Evolutionary conservation across 2,888 invertebrate species (phyloP), one percentile per base, ranked within the genome.

Genomic region (Pyrrhia umbra): DNA sequence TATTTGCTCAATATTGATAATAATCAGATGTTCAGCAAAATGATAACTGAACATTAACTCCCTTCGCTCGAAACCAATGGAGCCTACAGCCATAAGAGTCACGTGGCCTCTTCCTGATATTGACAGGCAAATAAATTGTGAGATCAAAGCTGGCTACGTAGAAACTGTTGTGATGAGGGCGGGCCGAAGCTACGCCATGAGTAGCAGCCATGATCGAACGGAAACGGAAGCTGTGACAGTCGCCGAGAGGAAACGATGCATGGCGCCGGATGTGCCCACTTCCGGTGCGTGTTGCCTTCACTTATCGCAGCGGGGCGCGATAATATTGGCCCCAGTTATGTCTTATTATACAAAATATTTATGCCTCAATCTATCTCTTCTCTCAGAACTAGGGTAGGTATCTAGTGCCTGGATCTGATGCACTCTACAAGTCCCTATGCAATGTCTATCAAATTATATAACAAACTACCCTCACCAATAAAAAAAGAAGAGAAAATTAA

Each of bases 91-190:
- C 68, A 82, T 82, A 82, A 76, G 79, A 85, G 92, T 76, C 93
- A 90, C 94, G 94, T 92, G 94, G 82, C 92, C 85, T 88, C 85
- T 93, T 94, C 92, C 95, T 93, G 94, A 86, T 87, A 89, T 92
- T 93, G 94, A 94, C 94, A 94, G 90, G 86, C 88, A 91, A 92
- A 94, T 94, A 94, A 94, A 94, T 95, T 87, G 91, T 86, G 73
- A 88, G 89, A 91, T 93, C 91, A 92, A 90, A 91, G 90, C 86
- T 86, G 82, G 83, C 80, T 88, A 80, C 86, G 87, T 85, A 84
- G 90, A 88, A 91, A 92, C 92, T 83, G 6, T 54, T 79, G 80
- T 79, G 77, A 79, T 79, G 84, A 88, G 84, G 91, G 90, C 88
- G 88, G 88, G 75, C 76, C 77, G 37, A 6, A 42, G 80, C 75